Evolutionary conservation across 2,888 invertebrate species (phyloP).

Genomic region (Mallateleia sp.): DNA sequence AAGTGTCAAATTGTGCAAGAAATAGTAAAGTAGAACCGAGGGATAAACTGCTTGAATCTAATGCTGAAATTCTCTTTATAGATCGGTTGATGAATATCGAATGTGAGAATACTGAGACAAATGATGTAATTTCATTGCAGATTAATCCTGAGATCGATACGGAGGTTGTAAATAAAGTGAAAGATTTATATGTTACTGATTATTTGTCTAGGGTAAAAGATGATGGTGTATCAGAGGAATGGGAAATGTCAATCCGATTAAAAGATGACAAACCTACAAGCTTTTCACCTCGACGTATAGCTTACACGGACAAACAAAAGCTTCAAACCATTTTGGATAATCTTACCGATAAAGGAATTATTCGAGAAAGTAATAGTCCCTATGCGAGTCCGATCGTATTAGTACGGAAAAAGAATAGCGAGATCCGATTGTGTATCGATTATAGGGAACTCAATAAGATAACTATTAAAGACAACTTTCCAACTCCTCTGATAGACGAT

Average conservation of each 20-base stretch:
- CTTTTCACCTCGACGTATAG: slow-evolving; percentile 2
- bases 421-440: neutral
- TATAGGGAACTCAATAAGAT: neutral
- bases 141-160: neutral
- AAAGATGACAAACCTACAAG: neutral
- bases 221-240: neutral
- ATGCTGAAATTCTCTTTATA: neutral
- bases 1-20: neutral
- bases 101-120: neutral
- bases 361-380: neutral
- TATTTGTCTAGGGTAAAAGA: neutral
- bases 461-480: neutral
- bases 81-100: neutral
- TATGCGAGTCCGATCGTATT: neutral
- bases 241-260: neutral
- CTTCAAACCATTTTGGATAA: neutral
- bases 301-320: slow-evolving; percentile 1
- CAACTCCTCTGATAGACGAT: neutral
- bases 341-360: neutral
- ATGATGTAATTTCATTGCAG: neutral
- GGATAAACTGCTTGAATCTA: neutral
- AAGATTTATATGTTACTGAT: neutral
- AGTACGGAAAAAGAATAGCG: neutral
- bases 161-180: neutral
- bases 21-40: neutral